Evolutionary conservation across 2,797 vertebrate species (phyloP), one percentile per base, ranked within the genome.

Genomic region (Macropus fuliginosus): DNA sequence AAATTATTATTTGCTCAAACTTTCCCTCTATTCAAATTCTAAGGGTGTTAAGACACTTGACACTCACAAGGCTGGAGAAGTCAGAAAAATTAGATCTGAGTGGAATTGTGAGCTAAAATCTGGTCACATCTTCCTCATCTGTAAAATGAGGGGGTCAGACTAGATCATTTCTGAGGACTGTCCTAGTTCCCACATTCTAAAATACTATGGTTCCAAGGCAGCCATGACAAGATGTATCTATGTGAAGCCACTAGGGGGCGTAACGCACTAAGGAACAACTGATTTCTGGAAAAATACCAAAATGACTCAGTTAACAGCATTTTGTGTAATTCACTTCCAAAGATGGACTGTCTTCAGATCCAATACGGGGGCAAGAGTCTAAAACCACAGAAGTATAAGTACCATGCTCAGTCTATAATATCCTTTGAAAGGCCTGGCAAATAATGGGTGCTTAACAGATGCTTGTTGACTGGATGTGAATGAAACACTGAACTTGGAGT

Each of bases 191-290:
- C 6, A 28, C 31, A 55, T 1, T 2, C 8, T 31, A 50, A 54
- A 46, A 55, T n/a, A 62, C 34, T 27, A n/a, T 0, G 34, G 50
- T 4, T 16, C 40, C 27, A 55, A 56, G 21, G 3, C 0, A 12
- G 54, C 10, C 3, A 62, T 31, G 54, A 4, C 0, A 18, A 91
- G 55, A 91, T n/a, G 54, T 29, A 31, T 3, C 29, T 29, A 9
- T 12, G 50, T 9, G 40, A 28, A 27, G 91, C 97, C 97, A 97
- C 96, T 55, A 97, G 98, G 95, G 98, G 97, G 97, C 96, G 92
- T 0, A 62, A 57, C 31, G 50, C 93, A 55, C 94, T 3, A 55
- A 59, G 34, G 94, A 90, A 94, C 92, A 93, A 46, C 55, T 21
- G 14, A 87, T 57, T 74, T 87, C 34, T 16, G 57, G 91, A 46